Evolutionary conservation across 2,888 invertebrate genomes (phyloP), one percentile per base, ranked within the genome.

Genomic region (Cephus nigrinus): DNA sequence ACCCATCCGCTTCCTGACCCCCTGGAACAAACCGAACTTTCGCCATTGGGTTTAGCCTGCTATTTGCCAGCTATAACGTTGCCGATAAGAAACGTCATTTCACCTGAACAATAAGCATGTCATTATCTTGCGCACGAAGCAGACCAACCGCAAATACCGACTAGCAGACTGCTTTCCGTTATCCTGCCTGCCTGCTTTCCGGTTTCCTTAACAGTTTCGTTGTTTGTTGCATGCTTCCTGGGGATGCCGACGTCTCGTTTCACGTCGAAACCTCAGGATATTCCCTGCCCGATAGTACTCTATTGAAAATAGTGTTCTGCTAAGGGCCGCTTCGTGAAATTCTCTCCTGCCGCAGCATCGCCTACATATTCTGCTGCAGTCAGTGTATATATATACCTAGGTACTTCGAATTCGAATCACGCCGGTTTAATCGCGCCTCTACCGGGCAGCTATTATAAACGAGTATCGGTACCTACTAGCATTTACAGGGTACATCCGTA

Each of bases 11-110:
- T 30, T 34, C 72, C 76, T 68, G 71, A 76, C 55, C 55, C 73
- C 68, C 73, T 73, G n/a, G 33, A 68, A 73, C 31, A 69, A 76
- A n/a, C 12, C 40, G 32, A 55, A 72, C 69, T 73, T 30, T 74
- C 36, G 34, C 35, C 74, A 74, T 33, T n/a, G 32, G 72, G 11
- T 72, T 72, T 72, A 72, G 34, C 31, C 11, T 33, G 31, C 55
- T 23, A 55, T 55, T 23, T 23, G 55, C 9, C 55, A 23, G 55
- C 55, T 55, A 23, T 23, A 55, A 55, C 23, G 55, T 55, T 55
- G 23, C 55, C 55, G 85, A 86, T 86, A 86, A 86, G 84, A 84
- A 82, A 83, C 80, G 82, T 83, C 83, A 85, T 86, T 86, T 85
- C 82, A 82, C 72, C 73, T 78, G 78, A 76, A 84, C 85, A 86